Conservation (phyloP, 2,797 vertebrate genomes). For the Xiphophorus birchmanni region DNA sequence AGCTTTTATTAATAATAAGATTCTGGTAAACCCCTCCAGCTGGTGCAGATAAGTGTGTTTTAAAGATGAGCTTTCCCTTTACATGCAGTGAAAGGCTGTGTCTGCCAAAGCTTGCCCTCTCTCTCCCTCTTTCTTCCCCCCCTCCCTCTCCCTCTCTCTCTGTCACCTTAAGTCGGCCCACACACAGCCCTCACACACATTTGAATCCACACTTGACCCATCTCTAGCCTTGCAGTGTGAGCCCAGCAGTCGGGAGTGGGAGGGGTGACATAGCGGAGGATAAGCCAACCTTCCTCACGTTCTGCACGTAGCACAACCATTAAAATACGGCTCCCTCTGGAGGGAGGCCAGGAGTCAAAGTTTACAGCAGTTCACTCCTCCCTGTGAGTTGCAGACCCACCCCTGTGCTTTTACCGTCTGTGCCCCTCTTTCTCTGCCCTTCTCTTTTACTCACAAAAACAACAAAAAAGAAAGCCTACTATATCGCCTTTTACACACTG, state of each 20-base stretch:
- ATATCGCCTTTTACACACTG: slow-evolving; percentile 48
- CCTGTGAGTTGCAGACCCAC: slow-evolving; percentile 50
- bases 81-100: slow-evolving; percentile 30
- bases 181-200: slow-evolving; percentile 18
- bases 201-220: slow-evolving; percentile 62
- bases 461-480: slow-evolving; percentile 19
- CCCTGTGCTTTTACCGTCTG: slow-evolving; percentile 45
- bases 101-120: background rate
- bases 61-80: slow-evolving; percentile 13
- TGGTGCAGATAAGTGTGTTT: background rate
- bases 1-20: background rate
- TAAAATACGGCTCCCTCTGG: slow-evolving; percentile 83
- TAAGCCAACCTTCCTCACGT: slow-evolving; percentile 78
- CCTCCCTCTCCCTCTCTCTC: background rate
- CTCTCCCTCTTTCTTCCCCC: background rate
- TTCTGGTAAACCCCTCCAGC: background rate
- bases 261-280: slow-evolving; percentile 62
- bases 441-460: slow-evolving; percentile 12
- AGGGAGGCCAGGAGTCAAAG: slow-evolving; percentile 78
- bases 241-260: slow-evolving; percentile 53
- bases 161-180: slow-evolving; percentile 33
- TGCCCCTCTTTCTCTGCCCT: slow-evolving; percentile 29
- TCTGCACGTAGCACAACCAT: slow-evolving; percentile 84
- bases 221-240: slow-evolving; percentile 61
- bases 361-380: slow-evolving; percentile 75